Percentiles rank a stretch among this genome's conserved stretches.
Evolutionary conservation across 2,888 invertebrate genomes (phyloP).

Genomic region (Polymixis flavicincta): DNA sequence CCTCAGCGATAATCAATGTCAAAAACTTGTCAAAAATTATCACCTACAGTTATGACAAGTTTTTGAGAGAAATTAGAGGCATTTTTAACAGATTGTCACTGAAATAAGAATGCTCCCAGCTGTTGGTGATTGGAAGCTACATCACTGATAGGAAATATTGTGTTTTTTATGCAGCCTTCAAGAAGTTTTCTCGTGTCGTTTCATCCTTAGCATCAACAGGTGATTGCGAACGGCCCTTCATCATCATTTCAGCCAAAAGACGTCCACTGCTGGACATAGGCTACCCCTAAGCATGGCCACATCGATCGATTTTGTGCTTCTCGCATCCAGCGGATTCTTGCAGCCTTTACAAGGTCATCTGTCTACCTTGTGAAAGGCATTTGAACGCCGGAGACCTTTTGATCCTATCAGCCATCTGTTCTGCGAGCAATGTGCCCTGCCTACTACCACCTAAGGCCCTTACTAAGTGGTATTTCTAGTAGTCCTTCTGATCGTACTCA

Average conservation of each 20-base stretch:
- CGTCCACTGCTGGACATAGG: no score
- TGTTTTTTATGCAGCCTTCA: no score
- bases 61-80: not conserved
- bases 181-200: not conserved
- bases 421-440: no score
- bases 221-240: not conserved
- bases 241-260: no score
- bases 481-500: slow-evolving; percentile 35
- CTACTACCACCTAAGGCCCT: not conserved
- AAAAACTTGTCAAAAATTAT: not conserved
- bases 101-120: not conserved
- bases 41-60: no score
- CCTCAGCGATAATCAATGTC: not conserved
- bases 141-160: no score
- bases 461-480: not conserved
- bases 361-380: not conserved
- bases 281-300: no score
- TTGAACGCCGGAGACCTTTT: no score
- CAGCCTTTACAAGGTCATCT: no score
- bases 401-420: no score
- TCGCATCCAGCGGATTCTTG: no score
- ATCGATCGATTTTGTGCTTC: no score
- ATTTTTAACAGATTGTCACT: not conserved
- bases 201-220: not conserved
- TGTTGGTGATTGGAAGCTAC: not conserved